Conservation (phyloP, 1,140 invertebrate species). For the Drosophila watanabei region DNA sequence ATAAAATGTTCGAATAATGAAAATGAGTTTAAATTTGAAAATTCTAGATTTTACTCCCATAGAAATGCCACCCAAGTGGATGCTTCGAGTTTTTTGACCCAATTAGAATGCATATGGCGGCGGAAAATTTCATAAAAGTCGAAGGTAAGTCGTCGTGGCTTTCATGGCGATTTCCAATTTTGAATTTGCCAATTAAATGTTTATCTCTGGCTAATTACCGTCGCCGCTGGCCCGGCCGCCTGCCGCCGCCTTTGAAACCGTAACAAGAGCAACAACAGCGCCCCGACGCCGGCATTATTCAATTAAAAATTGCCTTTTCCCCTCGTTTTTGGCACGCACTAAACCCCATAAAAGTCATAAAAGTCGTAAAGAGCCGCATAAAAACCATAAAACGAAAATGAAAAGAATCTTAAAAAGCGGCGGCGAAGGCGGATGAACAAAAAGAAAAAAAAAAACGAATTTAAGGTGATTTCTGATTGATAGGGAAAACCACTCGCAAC, state of each 20-base stretch:
- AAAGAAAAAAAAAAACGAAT: slow-evolving; percentile 73
- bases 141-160: slow-evolving; percentile 16
- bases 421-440: slow-evolving; percentile 15
- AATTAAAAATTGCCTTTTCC: slow-evolving; percentile 80
- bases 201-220: slow-evolving; percentile 77
- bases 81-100: slow-evolving; percentile 50
- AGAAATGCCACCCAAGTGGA: slow-evolving; percentile 30
- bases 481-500: slow-evolving; percentile 61
- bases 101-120: slow-evolving; percentile 66
- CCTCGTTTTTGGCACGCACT: slow-evolving; percentile 85
- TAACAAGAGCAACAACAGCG: slow-evolving; percentile 42
- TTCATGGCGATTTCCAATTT: slow-evolving; percentile 65
- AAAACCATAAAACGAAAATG: slow-evolving; percentile 85
- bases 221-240: slow-evolving; percentile 16
- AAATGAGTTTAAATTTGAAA: background rate
- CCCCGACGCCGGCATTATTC: slow-evolving; percentile 78
- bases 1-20: background rate
- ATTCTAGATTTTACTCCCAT: background rate
- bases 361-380: slow-evolving; percentile 71
- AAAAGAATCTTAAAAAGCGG: slow-evolving; percentile 81
- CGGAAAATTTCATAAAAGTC: slow-evolving; percentile 1
- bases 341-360: slow-evolving; percentile 85
- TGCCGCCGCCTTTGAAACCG: slow-evolving; percentile 31
- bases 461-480: slow-evolving; percentile 77
- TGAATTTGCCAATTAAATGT: slow-evolving; percentile 80